Evolutionary conservation across 2,888 invertebrate genomes (phyloP).

Genomic region (Orthonevra nobilis): DNA sequence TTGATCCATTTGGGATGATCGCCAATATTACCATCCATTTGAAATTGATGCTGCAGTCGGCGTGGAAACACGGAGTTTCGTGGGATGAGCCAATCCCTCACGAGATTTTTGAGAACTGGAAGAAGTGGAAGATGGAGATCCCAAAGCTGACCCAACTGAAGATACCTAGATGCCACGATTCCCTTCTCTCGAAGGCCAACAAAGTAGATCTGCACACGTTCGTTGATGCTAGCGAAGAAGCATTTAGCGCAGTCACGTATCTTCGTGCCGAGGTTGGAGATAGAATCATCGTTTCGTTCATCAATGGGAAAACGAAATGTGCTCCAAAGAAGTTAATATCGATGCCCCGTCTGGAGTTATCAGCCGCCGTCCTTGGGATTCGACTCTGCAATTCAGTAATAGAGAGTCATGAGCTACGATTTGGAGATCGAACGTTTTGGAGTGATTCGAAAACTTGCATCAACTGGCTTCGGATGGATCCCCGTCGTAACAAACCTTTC

Average conservation of each 20-base stretch:
- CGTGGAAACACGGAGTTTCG: too few relatives aligned
- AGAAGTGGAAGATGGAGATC: too few relatives aligned
- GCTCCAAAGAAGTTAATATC: too few relatives aligned
- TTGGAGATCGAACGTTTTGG: conserved; percentile 62
- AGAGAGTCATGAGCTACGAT: background rate
- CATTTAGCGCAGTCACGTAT: too few relatives aligned
- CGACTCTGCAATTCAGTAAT: background rate
- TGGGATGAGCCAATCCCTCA: too few relatives aligned
- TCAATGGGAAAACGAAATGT: conserved; percentile 5
- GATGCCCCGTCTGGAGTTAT: background rate
- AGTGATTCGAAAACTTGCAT: conserved; percentile 70
- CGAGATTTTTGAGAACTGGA: conserved; percentile 2
- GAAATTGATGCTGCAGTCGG: too few relatives aligned
- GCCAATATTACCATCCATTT: too few relatives aligned
- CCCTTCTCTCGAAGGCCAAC: background rate
- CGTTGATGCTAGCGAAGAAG: too few relatives aligned
- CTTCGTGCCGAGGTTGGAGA: background rate
- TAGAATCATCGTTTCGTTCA: background rate
- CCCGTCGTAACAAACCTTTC: conserved; percentile 55
- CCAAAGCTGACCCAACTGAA: background rate
- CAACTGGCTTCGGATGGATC: conserved; percentile 70
- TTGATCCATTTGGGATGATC: background rate
- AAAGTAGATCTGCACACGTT: background rate
- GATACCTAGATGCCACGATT: conserved; percentile 1
- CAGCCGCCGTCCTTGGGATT: conserved; percentile 1